phyloP scores from a whole-genome alignment of 2,113 vertebrate species.

The Chamaetylas fuelleborni region DNA sequence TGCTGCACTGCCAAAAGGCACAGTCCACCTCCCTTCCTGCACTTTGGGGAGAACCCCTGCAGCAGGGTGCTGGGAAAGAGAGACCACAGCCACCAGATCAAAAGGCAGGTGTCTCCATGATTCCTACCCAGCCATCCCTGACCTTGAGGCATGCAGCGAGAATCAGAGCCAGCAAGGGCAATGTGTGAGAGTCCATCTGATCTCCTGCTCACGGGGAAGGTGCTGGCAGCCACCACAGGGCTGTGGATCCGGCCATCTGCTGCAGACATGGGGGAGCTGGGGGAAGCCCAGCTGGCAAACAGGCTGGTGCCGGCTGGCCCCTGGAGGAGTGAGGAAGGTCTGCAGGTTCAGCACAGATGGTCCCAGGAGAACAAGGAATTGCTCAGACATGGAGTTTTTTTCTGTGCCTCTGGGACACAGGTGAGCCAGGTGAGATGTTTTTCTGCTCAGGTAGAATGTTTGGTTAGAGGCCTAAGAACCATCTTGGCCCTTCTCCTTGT shows the following conservation, averaged over 20 bases:
- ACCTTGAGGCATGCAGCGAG: neutral
- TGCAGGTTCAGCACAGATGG: conserved; percentile 40
- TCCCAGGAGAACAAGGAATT: conserved; percentile 24
- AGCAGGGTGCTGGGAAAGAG: accelerated
- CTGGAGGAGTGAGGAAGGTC: conserved; percentile 30
- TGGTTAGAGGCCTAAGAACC: neutral
- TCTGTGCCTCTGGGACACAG: neutral
- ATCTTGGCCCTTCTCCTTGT: neutral
- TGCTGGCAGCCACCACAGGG: conserved; percentile 51
- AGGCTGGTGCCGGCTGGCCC: conserved; percentile 36
- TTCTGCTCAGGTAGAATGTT: neutral
- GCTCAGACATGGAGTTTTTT: neutral
- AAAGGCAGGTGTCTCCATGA: neutral
- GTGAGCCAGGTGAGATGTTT: neutral
- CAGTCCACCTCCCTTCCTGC: neutral
- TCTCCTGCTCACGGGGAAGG: conserved; percentile 20
- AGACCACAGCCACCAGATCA: neutral
- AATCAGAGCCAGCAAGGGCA: conserved; percentile 48
- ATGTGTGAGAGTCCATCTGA: conserved; percentile 23
- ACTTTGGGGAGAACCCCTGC: neutral
- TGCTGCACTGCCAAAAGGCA: neutral
- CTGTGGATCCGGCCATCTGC: conserved; percentile 69
- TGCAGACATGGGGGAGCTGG: neutral
- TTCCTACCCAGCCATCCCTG: conserved; percentile 25
- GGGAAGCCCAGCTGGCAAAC: conserved; percentile 63